phyloP scores from a whole-genome alignment of 2,888 invertebrate genomes.

The Masnerella sp. region DNA sequence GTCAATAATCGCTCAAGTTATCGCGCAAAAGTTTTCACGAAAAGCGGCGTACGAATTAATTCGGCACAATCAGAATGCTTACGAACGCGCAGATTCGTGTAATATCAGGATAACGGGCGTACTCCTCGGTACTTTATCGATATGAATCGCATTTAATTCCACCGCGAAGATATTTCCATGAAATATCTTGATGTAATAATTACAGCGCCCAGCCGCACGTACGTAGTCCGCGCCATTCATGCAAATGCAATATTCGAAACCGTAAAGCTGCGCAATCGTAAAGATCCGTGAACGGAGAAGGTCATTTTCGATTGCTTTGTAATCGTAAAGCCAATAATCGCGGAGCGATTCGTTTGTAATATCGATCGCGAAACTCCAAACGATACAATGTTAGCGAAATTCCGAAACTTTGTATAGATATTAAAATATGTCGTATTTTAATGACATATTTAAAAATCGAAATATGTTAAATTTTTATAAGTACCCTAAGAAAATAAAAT shows the following conservation, averaged over 20 bases:
- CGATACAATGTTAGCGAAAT: no score
- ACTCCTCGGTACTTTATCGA: slow-evolving; percentile 41
- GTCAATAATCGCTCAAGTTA: background rate
- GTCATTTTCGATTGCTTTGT: slow-evolving; percentile 42
- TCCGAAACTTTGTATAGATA: no score
- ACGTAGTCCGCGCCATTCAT: slow-evolving; percentile 21
- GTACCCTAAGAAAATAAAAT: no score
- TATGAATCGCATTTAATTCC: slow-evolving; percentile 48
- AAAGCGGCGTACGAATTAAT: slow-evolving; percentile 21
- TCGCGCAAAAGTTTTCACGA: background rate
- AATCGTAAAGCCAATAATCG: slow-evolving; percentile 30
- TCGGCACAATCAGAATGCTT: slow-evolving; percentile 25
- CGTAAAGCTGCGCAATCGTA: slow-evolving; percentile 21
- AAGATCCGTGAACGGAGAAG: slow-evolving; percentile 25
- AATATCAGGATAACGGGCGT: slow-evolving; percentile 32
- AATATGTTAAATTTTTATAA: no score
- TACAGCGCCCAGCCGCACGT: slow-evolving; percentile 22
- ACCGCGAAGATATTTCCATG: slow-evolving; percentile 51
- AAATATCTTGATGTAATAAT: slow-evolving; percentile 55
- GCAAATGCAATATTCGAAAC: slow-evolving; percentile 36
- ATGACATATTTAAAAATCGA: no score
- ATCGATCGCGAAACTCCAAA: no score
- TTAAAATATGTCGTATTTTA: no score
- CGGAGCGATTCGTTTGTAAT: slow-evolving; percentile 6
- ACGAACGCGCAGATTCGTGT: slow-evolving; percentile 26